A percentile compares a stretch with the other conserved stretches of the same genome.
Evolutionary conservation across 2,888 invertebrate species (phyloP).

Genomic region (Polydrusus pterygomalis): DNA sequence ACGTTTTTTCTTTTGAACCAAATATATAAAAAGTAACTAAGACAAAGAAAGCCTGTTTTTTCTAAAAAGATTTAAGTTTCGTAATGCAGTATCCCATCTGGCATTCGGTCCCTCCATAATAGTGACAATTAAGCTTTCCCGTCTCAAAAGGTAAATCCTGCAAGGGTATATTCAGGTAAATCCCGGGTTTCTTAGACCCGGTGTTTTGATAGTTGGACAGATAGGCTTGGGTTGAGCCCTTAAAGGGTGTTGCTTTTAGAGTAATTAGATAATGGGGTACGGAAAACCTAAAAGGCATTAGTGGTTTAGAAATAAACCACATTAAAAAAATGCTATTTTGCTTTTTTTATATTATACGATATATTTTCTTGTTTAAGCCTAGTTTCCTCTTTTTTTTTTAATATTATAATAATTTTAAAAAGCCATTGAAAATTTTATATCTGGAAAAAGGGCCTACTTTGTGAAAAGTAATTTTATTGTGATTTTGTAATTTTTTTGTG

Average conservation of each 20-base stretch:
- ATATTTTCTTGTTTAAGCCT: too few relatives aligned
- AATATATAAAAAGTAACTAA: not conserved
- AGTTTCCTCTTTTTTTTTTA: too few relatives aligned
- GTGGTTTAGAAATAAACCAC: not conserved
- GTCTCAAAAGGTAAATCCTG: slow-evolving; percentile 33
- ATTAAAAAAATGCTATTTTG: too few relatives aligned
- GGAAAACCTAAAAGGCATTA: not conserved
- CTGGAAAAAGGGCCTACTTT: too few relatives aligned
- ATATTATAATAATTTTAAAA: too few relatives aligned
- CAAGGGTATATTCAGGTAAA: slow-evolving; percentile 26
- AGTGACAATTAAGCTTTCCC: slow-evolving; percentile 36
- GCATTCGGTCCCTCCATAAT: slow-evolving; percentile 11
- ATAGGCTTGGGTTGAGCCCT: slow-evolving; percentile 4
- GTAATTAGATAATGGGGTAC: slow-evolving; percentile 9
- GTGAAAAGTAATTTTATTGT: too few relatives aligned
- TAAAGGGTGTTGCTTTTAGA: slow-evolving; percentile 22
- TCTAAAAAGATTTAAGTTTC: slow-evolving; percentile 3
- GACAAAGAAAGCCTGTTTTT: not conserved
- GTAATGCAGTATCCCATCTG: slow-evolving; percentile 18
- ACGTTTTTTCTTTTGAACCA: too few relatives aligned
- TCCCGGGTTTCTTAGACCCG: slow-evolving; percentile 31
- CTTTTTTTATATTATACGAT: too few relatives aligned
- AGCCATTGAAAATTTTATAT: too few relatives aligned
- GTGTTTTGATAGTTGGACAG: slow-evolving; percentile 36
- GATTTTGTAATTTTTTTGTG: too few relatives aligned